These are phyloP conservation scores for Nesospiza acunhae DNA, from an alignment of 2,113 vertebrate species.

Conservation along the genomic window DNA sequence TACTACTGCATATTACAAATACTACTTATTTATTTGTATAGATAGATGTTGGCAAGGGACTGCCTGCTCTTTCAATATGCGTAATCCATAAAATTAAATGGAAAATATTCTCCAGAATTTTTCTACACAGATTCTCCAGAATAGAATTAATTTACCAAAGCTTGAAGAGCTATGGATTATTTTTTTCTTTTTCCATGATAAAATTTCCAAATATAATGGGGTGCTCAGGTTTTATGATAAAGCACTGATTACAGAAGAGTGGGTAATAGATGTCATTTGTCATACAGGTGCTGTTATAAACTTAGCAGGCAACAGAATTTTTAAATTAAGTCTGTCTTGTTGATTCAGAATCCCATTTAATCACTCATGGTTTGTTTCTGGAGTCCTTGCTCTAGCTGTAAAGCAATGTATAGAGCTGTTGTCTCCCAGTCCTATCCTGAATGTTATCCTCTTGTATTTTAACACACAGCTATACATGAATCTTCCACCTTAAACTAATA, in stretches of 20 bases:
- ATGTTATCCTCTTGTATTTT: neutral
- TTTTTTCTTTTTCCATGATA: neutral
- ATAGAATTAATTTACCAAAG: neutral
- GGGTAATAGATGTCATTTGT: neutral
- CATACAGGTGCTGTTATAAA: neutral
- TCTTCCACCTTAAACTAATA: neutral
- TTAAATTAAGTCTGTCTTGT: neutral
- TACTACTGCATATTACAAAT: neutral
- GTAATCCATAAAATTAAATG: neutral
- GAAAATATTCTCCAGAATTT: neutral
- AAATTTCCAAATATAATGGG: neutral
- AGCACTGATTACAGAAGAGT: neutral
- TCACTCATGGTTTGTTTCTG: neutral
- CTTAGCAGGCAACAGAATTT: neutral
- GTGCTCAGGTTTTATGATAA: neutral
- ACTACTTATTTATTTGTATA: neutral
- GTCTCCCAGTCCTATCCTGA: neutral
- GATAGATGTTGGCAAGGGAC: neutral
- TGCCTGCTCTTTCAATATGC: neutral
- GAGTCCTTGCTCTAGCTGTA: neutral
- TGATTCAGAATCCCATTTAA: neutral
- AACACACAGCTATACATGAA: neutral
- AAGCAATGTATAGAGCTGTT: neutral
- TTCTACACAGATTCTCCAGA: neutral
- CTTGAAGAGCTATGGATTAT: neutral